phyloP scores from a whole-genome alignment of 1,140 invertebrate species.

The Bombus superbus region DNA sequence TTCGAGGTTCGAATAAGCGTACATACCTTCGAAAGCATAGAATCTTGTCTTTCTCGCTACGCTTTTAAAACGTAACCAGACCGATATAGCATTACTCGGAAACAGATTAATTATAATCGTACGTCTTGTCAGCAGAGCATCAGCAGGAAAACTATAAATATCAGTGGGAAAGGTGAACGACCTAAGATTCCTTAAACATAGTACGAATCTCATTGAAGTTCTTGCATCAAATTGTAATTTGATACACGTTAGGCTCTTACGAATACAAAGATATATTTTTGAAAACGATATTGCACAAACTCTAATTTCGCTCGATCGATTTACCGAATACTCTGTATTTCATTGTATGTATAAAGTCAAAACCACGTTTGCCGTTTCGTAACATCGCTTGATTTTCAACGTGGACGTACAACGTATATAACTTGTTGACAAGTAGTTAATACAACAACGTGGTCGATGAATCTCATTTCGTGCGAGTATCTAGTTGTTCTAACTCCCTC shows the following conservation, averaged over 20 bases:
- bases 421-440: not conserved
- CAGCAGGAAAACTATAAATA: conserved; percentile 44
- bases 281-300: not conserved
- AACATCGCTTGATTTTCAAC: not conserved
- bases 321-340: not conserved
- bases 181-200: conserved; percentile 23
- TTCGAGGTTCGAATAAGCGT: not conserved
- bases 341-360: not conserved
- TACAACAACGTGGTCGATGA: not conserved
- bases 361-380: not conserved
- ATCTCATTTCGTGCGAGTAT: not conserved
- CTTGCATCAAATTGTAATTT: not conserved
- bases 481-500: conserved; percentile 2
- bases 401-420: not conserved
- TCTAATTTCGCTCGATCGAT: not conserved
- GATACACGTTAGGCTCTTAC: not conserved
- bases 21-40: not conserved
- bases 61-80: not conserved
- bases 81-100: conserved; percentile 12
- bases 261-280: not conserved
- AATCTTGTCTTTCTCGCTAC: not conserved
- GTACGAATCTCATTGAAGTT: not conserved
- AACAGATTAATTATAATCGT: conserved; percentile 45
- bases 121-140: conserved; percentile 33
- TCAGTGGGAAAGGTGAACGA: conserved; percentile 32